These are phyloP conservation scores for Priapulus caudatus DNA, from an alignment of 2,888 invertebrate species.

Conservation along the genomic window DNA sequence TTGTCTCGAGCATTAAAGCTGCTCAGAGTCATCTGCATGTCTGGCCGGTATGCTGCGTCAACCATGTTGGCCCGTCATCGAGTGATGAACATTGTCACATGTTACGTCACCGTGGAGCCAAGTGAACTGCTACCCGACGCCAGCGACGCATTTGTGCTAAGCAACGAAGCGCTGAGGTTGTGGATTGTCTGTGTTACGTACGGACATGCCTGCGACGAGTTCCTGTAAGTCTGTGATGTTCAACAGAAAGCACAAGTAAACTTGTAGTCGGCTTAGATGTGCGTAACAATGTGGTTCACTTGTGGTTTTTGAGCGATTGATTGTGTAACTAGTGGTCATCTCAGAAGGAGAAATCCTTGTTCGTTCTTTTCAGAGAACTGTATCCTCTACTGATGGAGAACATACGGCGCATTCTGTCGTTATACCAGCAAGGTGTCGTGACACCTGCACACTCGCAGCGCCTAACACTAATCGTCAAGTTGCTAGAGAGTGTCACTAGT, in stretches of 20 bases:
- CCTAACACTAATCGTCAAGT: not conserved
- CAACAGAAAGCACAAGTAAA: no score
- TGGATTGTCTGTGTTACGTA: slow-evolving; percentile 45
- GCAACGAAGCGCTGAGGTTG: slow-evolving; percentile 30
- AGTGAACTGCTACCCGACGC: slow-evolving; percentile 25
- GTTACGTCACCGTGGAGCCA: slow-evolving; percentile 30
- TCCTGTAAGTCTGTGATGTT: slow-evolving; percentile 18
- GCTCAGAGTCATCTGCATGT: slow-evolving; percentile 54
- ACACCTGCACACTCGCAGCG: slow-evolving; percentile 20
- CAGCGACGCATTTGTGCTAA: slow-evolving; percentile 38
- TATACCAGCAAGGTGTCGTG: slow-evolving; percentile 45
- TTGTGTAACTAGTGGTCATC: no score
- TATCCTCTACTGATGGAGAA: slow-evolving; percentile 47
- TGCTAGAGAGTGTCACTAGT: slow-evolving; percentile 26
- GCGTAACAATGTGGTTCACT: no score
- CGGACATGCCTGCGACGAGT: slow-evolving; percentile 42
- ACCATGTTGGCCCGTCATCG: slow-evolving; percentile 43
- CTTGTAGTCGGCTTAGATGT: no score
- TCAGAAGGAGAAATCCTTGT: no score
- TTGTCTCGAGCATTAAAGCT: slow-evolving; percentile 64
- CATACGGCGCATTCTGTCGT: slow-evolving; percentile 42
- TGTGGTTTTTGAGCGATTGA: no score
- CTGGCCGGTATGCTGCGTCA: slow-evolving; percentile 46
- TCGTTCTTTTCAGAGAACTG: no score
- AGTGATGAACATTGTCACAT: slow-evolving; percentile 27